Evolutionary conservation across 1,140 invertebrate genomes (phyloP), one percentile per base, ranked within the genome.

Genomic region (Wasmannia auropunctata): DNA sequence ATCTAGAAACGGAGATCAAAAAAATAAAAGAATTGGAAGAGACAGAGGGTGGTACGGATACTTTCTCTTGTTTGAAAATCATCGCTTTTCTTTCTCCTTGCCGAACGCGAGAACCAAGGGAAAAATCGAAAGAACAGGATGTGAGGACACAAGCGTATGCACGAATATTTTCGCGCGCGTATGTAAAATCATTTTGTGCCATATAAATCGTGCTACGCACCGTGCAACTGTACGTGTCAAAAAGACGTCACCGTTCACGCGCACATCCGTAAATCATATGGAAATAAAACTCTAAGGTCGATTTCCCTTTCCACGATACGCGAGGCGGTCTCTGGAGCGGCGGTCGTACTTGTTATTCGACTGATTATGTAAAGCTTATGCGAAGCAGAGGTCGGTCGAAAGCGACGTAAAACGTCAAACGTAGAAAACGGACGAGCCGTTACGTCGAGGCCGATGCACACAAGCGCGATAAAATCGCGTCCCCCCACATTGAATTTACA

Each of bases 341-440:
- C 22, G 25, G 11, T 16, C 10, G 58, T 2, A 19, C 54, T 80
- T 80, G 76, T 80, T 80, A 49, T 80, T 67, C 63, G 43, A 79
- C 51, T 79, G 74, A 58, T 79, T 80, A 80, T 67, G 76, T 67
- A 80, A 80, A 80, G 67, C 62, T 67, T 80, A 54, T 49, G 51
- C 79, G 65, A 65, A 67, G 62, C 34, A 80, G 65, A 81, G 65
- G 79, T 81, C 65, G 65, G 14, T 31, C 37, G 62, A 56, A 69
- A 79, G 46, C 62, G 37, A 70, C 25, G 34, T 70, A 56, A 70
- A 81, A 65, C 77, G 63, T 69, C 63, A 37, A 80, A 75, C 19
- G 19, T 70, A 70, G 60, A 49, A 67, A 65, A 49, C n/a, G 14
- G 1, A 51, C 22, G 22, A 69, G 34, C 16, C 7, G 62, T 80